Percentiles rank a stretch among this genome's conserved stretches.
These are phyloP conservation scores for Nannoperca obscura DNA, from an alignment of 2,797 vertebrate genomes.

Conservation along the genomic window DNA sequence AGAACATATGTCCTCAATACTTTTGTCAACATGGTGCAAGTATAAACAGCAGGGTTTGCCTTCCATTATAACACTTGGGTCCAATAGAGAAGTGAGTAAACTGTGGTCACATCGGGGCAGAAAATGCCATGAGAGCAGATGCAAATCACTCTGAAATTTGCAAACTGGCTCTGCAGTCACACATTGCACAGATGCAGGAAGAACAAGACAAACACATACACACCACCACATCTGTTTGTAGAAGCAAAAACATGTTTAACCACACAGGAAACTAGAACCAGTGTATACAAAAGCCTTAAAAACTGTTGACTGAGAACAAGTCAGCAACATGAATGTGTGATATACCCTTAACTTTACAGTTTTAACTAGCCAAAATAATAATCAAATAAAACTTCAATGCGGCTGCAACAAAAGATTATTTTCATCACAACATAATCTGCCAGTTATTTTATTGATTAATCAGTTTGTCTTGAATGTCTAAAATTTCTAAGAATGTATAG, in stretches of 20 bases:
- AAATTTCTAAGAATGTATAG: background rate
- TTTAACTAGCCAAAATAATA: background rate
- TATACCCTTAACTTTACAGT: background rate
- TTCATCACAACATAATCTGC: background rate
- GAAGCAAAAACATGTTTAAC: conserved; percentile 45
- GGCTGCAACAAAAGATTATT: background rate
- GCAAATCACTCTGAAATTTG: conserved; percentile 80
- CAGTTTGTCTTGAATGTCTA: background rate
- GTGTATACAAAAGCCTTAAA: conserved; percentile 18
- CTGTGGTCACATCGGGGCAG: conserved; percentile 25
- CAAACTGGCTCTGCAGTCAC: conserved; percentile 73
- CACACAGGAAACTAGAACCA: conserved; percentile 73
- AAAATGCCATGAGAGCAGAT: conserved; percentile 62
- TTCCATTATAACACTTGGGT: too few relatives aligned
- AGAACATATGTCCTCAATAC: too few relatives aligned
- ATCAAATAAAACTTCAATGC: background rate
- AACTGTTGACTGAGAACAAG: conserved; percentile 2
- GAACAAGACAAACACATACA: conserved; percentile 38
- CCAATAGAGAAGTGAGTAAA: conserved; percentile 43
- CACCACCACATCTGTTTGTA: conserved; percentile 34
- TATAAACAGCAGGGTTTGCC: too few relatives aligned
- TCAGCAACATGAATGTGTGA: background rate
- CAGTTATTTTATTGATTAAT: background rate
- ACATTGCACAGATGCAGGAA: conserved; percentile 52
- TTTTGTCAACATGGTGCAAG: too few relatives aligned